Evolutionary conservation across 1,140 invertebrate genomes (phyloP), one percentile per base, ranked within the genome.

Genomic region (Periplaneta americana): DNA sequence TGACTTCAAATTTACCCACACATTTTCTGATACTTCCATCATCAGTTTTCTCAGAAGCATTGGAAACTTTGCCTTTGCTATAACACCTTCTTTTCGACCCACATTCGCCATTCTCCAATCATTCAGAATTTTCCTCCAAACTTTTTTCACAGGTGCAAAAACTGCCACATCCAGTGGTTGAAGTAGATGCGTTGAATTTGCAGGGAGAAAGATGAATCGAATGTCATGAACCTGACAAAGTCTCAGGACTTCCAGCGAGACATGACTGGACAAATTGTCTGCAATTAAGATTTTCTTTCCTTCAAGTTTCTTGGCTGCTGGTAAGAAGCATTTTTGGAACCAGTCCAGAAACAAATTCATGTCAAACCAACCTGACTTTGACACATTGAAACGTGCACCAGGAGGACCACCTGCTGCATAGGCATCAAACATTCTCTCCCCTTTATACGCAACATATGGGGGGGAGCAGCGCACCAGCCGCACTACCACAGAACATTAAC

Each of bases 401-500:
- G 31, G 31, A 18, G 84, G 84, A 31, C 82, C 82, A 39, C 76
- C 76, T 81, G 84, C 81, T 74, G 80, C 81, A 83, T 83, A 85
- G 15, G 83, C 81, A 31, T 17, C 18, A 77, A 80, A 85, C 18
- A 84, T 22, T 74, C 79, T 76, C 31, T 80, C 75, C 77, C 75
- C 3, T 80, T 82, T 82, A 37, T 82, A 83, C 32, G 48, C 57
- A 18, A 84, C 79, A 79, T 81, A 84, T 28, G 81, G 34, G 18
- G 84, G 82, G 33, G n/a, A 79, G 35, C 28, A 83, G 74, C 66
- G 80, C 74, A 11, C 83, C 82, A 31, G 79, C 82, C 18, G 83
- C 84, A 79, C 75, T 83, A 75, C 83, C 80, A 81, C 82, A 83
- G 34, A 84, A 22, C 84, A 84, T 84, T 37, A 84, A 74, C 9